phyloP scores from a whole-genome alignment of 2,797 vertebrate species.

The Microhierax caerulescens region DNA sequence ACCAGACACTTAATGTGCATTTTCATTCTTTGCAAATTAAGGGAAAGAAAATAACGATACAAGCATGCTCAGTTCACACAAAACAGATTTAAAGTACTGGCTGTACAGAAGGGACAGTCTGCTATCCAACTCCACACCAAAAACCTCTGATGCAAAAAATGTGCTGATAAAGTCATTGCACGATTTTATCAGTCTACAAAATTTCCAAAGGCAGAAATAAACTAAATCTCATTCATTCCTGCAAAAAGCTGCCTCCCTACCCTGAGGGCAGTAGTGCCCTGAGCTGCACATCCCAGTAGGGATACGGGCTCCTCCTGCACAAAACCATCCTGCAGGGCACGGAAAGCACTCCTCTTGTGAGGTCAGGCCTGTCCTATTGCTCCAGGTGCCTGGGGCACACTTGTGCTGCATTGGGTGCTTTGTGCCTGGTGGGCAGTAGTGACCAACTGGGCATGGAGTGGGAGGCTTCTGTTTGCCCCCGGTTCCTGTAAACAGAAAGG shows the following conservation, averaged over 20 bases:
- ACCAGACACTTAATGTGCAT: neutral
- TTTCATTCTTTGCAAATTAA: neutral
- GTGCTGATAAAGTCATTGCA: accelerated
- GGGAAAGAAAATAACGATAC: accelerated
- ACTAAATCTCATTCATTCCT: accelerated
- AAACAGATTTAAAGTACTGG: neutral
- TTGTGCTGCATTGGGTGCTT: slow-evolving; percentile 85
- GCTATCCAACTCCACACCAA: neutral
- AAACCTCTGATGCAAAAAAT: neutral
- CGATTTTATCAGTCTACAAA: neutral
- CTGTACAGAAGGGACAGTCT: neutral
- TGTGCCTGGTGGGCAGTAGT: slow-evolving; percentile 88
- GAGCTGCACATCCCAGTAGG: slow-evolving; percentile 85
- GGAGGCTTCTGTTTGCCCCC: slow-evolving; percentile 85
- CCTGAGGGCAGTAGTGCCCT: slow-evolving; percentile 87
- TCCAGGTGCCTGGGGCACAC: slow-evolving; percentile 90
- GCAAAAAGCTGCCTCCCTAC: slow-evolving; percentile 68
- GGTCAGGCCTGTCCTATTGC: slow-evolving; percentile 77
- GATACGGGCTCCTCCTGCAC: slow-evolving; percentile 76
- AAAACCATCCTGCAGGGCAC: slow-evolving; percentile 88
- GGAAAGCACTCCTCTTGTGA: slow-evolving; percentile 75
- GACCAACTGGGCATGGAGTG: slow-evolving; percentile 82
- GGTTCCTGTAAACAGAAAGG: slow-evolving; percentile 75
- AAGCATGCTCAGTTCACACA: neutral
- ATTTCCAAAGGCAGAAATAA: neutral